phyloP scores from a whole-genome alignment of 2,113 vertebrate genomes.

The Rhegmatorhina hoffmannsi region DNA sequence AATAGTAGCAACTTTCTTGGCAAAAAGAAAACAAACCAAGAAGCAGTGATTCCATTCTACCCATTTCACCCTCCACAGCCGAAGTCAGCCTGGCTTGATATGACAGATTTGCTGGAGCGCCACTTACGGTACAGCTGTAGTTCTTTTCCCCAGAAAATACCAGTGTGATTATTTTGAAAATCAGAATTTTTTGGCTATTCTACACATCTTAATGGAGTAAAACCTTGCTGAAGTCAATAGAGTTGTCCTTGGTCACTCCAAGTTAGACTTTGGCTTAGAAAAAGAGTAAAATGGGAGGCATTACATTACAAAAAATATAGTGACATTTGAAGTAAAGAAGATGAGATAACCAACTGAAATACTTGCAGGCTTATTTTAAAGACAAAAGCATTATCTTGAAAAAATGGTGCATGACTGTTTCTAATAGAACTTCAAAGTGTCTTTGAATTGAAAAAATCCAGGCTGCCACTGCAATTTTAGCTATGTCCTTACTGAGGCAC shows the following conservation, averaged over 20 bases:
- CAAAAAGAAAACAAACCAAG: not conserved
- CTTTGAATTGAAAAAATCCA: constrained; percentile 25
- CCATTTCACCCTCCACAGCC: not conserved
- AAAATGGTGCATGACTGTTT: not conserved
- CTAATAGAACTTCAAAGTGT: not conserved
- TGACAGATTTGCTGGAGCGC: not conserved
- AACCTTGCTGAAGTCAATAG: not conserved
- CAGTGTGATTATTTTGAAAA: not conserved
- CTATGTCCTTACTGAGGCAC: constrained; percentile 17
- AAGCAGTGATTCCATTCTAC: not conserved
- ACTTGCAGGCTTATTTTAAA: constrained; percentile 12
- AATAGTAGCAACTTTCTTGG: constrained; percentile 50
- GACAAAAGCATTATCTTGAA: not conserved
- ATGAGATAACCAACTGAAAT: constrained; percentile 1
- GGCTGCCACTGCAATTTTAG: not conserved
- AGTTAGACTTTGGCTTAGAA: not conserved
- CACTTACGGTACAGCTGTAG: not conserved
- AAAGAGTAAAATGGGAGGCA: not conserved
- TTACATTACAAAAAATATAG: not conserved
- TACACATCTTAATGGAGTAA: not conserved
- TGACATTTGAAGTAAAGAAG: not conserved
- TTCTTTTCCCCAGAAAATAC: not conserved
- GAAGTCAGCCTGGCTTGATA: not conserved
- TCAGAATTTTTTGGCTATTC: not conserved
- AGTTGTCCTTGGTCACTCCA: not conserved